A percentile compares a stretch with the other conserved stretches of the same genome.
Evolutionary conservation across 2,888 invertebrate genomes (phyloP).

Genomic region (Tortricodes alternella): DNA sequence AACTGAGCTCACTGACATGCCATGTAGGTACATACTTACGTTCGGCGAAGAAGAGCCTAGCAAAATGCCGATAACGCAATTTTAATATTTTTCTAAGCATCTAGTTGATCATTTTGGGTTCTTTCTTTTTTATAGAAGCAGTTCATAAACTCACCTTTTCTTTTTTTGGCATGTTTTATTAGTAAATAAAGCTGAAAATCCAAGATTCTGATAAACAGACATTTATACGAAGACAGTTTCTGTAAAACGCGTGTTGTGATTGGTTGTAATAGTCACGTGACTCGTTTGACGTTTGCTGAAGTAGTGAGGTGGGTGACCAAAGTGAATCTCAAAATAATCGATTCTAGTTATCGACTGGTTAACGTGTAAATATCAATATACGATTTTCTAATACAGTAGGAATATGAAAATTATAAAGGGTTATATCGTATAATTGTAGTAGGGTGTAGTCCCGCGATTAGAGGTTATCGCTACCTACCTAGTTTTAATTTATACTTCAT

Average conservation of each 20-base stretch:
- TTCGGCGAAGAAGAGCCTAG: constrained; percentile 50
- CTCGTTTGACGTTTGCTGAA: constrained; percentile 54
- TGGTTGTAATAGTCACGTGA: constrained; percentile 60
- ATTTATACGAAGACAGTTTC: constrained; percentile 38
- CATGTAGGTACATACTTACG: constrained; percentile 50
- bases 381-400: too few relatives aligned
- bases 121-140: constrained; percentile 34
- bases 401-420: too few relatives aligned
- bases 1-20: constrained; percentile 74
- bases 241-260: constrained; percentile 40
- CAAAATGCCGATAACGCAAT: constrained; percentile 61
- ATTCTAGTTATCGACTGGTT: constrained; percentile 7
- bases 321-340: constrained; percentile 9
- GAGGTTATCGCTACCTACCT: too few relatives aligned
- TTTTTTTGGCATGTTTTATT: constrained; percentile 63
- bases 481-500: too few relatives aligned
- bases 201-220: constrained; percentile 57
- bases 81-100: constrained; percentile 41
- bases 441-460: too few relatives aligned
- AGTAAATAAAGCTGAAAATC: constrained; percentile 58
- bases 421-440: too few relatives aligned
- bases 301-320: constrained; percentile 30
- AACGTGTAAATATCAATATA: not conserved
- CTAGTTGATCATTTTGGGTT: constrained; percentile 28
- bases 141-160: constrained; percentile 59